Evolutionary conservation across 2,113 vertebrate species (phyloP).

Genomic region (Pelodiscus sinensis): DNA sequence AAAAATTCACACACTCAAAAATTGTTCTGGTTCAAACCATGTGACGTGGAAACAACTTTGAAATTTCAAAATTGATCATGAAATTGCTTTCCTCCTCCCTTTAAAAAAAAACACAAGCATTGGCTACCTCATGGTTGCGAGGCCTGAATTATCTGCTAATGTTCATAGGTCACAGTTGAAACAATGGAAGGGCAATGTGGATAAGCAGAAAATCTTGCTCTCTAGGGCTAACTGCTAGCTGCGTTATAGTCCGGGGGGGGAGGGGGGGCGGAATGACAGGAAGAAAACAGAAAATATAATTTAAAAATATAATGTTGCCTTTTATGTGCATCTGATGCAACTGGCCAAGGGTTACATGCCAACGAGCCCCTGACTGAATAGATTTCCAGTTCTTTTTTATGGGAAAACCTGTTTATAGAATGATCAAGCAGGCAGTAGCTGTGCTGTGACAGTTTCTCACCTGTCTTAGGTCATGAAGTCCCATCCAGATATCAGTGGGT

Average conservation of each 20-base stretch:
- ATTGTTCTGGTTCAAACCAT: background rate
- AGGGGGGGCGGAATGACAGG: background rate
- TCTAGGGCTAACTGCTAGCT: background rate
- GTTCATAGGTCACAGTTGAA: background rate
- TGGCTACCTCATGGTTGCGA: background rate
- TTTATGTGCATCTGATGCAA: background rate
- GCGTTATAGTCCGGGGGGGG: background rate
- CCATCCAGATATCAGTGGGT: conserved; percentile 83
- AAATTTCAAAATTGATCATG: background rate
- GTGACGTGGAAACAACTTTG: background rate
- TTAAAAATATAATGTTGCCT: background rate
- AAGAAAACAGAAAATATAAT: background rate
- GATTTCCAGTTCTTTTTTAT: background rate
- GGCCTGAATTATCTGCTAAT: background rate
- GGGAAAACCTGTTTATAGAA: background rate
- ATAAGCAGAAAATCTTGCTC: background rate
- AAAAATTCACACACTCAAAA: background rate
- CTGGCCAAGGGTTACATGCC: background rate
- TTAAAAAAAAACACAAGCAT: background rate
- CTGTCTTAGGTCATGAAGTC: conserved; percentile 84
- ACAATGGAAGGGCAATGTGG: background rate
- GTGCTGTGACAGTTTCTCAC: conserved; percentile 55
- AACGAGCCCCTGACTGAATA: background rate
- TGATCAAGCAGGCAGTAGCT: background rate
- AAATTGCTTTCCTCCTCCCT: background rate